Evolutionary conservation across 2,113 vertebrate genomes (phyloP).

Genomic region (Dicentrarchus labrax): DNA sequence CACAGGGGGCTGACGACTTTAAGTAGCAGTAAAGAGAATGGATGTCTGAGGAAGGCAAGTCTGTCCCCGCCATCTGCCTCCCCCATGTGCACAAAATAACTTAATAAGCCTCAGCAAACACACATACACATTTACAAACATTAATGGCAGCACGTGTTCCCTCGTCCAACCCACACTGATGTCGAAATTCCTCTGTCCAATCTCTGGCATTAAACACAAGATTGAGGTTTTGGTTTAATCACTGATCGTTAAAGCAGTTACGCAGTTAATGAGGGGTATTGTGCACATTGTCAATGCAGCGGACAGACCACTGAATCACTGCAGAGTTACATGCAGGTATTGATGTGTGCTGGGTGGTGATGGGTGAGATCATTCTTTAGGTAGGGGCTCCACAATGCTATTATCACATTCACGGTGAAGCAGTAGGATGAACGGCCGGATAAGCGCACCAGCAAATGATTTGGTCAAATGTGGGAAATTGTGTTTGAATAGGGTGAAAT

Average conservation of each 20-base stretch:
- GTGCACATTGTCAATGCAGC: constrained; percentile 33
- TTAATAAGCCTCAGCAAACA: constrained; percentile 67
- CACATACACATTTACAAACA: constrained; percentile 57
- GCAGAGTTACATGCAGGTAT: constrained; percentile 32
- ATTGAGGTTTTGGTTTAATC: constrained; percentile 32
- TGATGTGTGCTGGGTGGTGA: constrained; percentile 32
- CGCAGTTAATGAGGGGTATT: constrained; percentile 53
- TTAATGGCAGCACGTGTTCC: constrained; percentile 12
- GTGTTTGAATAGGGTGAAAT: constrained; percentile 26
- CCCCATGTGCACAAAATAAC: constrained; percentile 61
- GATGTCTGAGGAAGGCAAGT: constrained; percentile 65
- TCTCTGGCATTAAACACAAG: background rate
- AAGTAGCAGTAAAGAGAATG: constrained; percentile 52
- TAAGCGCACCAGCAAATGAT: constrained; percentile 13
- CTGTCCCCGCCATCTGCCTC: constrained; percentile 79
- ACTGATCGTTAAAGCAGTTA: constrained; percentile 39
- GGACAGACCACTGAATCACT: constrained; percentile 23
- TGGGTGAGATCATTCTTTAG: constrained; percentile 10
- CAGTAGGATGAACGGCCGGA: constrained; percentile 18
- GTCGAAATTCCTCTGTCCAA: constrained; percentile 18
- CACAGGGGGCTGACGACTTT: constrained; percentile 34
- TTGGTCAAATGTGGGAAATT: constrained; percentile 22
- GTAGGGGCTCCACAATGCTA: background rate
- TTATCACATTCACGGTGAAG: constrained; percentile 17
- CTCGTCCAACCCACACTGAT: background rate